Evolutionary conservation across 2,113 vertebrate genomes (phyloP).

Genomic region (Callithrix jacchus): DNA sequence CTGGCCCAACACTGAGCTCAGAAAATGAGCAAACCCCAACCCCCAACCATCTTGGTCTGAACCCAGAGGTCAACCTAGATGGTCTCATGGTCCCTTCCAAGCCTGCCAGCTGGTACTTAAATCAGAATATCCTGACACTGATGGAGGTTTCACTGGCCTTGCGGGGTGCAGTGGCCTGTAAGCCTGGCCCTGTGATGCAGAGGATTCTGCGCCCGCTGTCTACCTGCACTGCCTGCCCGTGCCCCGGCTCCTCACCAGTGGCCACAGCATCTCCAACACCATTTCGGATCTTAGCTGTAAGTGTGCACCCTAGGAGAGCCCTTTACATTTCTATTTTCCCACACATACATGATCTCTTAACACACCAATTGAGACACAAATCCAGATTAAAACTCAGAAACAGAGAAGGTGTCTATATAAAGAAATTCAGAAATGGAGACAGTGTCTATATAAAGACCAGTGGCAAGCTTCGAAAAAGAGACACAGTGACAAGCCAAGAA

Average conservation of each 20-base stretch:
- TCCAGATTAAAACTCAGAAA: constrained; percentile 44
- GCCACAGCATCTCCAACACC: not conserved
- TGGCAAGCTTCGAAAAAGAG: constrained; percentile 43
- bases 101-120: not conserved
- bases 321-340: not conserved
- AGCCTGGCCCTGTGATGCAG: not conserved
- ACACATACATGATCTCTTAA: not conserved
- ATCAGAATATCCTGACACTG: not conserved
- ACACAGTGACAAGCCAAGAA: constrained; percentile 47
- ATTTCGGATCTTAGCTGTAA: not conserved
- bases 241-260: fast-evolving
- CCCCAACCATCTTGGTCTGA: not conserved
- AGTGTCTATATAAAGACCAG: constrained; percentile 61
- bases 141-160: not conserved
- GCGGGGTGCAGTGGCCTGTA: not conserved
- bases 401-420: constrained; percentile 59
- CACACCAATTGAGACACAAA: not conserved
- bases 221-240: not conserved
- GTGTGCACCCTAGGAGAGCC: not conserved
- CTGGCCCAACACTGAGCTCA: no score
- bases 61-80: not conserved
- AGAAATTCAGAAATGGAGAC: constrained; percentile 55
- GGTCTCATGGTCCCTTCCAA: not conserved
- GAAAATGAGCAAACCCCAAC: not conserved
- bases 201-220: not conserved